Evolutionary conservation across 2,113 vertebrate genomes (phyloP), one percentile per base, ranked within the genome.

Genomic region (Emydura subglobosa): DNA sequence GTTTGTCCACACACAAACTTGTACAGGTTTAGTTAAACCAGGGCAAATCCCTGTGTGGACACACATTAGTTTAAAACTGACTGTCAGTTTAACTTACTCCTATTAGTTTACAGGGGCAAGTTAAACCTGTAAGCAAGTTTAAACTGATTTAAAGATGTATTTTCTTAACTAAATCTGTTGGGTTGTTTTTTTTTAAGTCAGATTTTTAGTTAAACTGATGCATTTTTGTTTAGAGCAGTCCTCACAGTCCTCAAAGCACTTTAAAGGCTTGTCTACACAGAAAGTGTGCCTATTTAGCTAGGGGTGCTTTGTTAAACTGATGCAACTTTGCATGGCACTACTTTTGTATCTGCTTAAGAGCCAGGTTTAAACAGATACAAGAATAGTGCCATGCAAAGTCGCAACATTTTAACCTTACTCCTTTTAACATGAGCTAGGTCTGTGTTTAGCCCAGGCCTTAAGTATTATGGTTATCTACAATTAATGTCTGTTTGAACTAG

Each of bases 111-210:
- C 9, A n/a, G 78, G 42, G 89, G 39, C 10, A 1, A 5, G 54
- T 79, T n/a, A 83, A 95, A 86, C 53, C 93, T 76, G 59, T 55
- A 83, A 83, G 86, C 31, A 83, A 55, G 42, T 86, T 93, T 91
- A 57, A 95, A 91, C 13, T 47, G 57, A 87, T 83, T 93, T 74
- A 82, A 88, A 76, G 24, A 19, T 10, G 34, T 22, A 61, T 25
- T 65, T 84, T 82, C 85, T 93, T 57, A 39, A 78, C 34, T 39
- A 39, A 49, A 34, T 6, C 50, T 80, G 55, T n/a, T 3, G 50
- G 50, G 13, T 53, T 51, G 51, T 87, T 79, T 42, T 91, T 55
- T 89, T 53, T 50, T 39, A 5, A 54, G 39, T 72, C 65, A 72
- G n/a, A 25, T 50, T 54, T 90, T 88, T 22, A 78, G 59, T 72